phyloP scores from a whole-genome alignment of 2,888 invertebrate species.

The Serripes groenlandicus region DNA sequence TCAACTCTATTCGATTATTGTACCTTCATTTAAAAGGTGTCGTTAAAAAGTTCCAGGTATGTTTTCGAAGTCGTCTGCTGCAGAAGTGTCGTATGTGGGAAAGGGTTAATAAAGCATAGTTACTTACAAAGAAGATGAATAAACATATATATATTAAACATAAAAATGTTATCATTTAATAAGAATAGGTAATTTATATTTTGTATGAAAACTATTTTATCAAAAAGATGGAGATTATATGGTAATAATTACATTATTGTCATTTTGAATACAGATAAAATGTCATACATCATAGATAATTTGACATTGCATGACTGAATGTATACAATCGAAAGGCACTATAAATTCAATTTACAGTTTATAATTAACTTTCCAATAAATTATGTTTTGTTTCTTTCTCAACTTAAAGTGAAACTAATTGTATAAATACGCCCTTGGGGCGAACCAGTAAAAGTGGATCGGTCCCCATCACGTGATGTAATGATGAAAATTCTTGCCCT shows the following conservation, averaged over 20 bases:
- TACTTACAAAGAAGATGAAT: too few relatives aligned
- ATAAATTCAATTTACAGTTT: conserved; percentile 19
- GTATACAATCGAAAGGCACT: conserved; percentile 1
- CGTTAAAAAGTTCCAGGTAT: neutral
- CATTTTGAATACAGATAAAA: neutral
- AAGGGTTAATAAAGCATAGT: neutral
- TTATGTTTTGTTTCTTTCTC: conserved; percentile 8
- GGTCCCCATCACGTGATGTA: neutral
- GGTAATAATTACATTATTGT: conserved; percentile 4
- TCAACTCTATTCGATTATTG: neutral
- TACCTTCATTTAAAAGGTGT: neutral
- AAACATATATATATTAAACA: too few relatives aligned
- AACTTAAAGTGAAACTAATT: conserved; percentile 40
- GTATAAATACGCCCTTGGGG: conserved; percentile 15
- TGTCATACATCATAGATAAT: neutral
- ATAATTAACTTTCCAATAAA: conserved; percentile 30
- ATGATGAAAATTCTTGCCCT: neutral
- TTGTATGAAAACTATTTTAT: too few relatives aligned
- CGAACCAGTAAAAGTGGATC: conserved; percentile 12
- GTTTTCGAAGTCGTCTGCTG: neutral
- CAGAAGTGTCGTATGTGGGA: neutral
- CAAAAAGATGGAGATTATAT: too few relatives aligned
- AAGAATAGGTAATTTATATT: too few relatives aligned
- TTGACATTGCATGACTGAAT: conserved; percentile 6
- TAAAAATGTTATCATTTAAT: too few relatives aligned